A percentile compares a stretch with the other conserved stretches of the same genome.
Conservation (phyloP, 1,140 invertebrate species). For the Drosophila nasuta region DNA sequence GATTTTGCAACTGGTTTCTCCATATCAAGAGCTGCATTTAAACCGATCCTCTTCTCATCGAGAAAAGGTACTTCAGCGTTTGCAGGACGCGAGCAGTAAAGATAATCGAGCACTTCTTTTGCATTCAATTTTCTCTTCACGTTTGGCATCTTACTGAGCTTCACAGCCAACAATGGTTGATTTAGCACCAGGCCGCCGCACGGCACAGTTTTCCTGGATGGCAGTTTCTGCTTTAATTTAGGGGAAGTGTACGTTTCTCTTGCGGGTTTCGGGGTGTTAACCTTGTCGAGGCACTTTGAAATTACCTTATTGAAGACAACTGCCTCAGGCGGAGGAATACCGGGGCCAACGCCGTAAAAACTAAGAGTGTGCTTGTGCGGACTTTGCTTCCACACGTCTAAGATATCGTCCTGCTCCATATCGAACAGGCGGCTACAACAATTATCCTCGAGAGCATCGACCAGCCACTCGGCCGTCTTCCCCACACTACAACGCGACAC, state of each 20-base stretch:
- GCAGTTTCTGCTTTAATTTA: background rate
- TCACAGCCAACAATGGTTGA: constrained; percentile 19
- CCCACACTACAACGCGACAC: constrained; percentile 6
- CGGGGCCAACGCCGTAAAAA: constrained; percentile 44
- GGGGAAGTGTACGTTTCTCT: background rate
- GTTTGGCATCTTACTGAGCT: constrained; percentile 54
- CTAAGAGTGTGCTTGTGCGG: constrained; percentile 44
- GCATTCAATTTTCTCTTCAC: constrained; percentile 34
- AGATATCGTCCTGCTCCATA: constrained; percentile 26
- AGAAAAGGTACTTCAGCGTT: constrained; percentile 23
- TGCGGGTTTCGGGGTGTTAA: background rate
- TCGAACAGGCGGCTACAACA: constrained; percentile 25
- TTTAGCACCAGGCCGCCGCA: constrained; percentile 40
- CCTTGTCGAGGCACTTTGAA: constrained; percentile 33
- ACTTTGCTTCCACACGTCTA: constrained; percentile 50
- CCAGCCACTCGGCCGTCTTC: constrained; percentile 11
- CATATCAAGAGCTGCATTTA: constrained; percentile 21
- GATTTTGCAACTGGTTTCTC: background rate
- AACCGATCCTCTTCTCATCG: background rate
- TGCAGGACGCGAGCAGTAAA: constrained; percentile 23
- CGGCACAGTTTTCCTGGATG: background rate
- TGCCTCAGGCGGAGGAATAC: background rate
- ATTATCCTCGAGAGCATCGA: constrained; percentile 21
- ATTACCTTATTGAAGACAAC: constrained; percentile 28
- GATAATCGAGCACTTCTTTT: background rate